A percentile compares a stretch with the other conserved stretches of the same genome.
Conservation (phyloP, 1,140 invertebrate genomes). For the Gonatopus flavifemur region DNA sequence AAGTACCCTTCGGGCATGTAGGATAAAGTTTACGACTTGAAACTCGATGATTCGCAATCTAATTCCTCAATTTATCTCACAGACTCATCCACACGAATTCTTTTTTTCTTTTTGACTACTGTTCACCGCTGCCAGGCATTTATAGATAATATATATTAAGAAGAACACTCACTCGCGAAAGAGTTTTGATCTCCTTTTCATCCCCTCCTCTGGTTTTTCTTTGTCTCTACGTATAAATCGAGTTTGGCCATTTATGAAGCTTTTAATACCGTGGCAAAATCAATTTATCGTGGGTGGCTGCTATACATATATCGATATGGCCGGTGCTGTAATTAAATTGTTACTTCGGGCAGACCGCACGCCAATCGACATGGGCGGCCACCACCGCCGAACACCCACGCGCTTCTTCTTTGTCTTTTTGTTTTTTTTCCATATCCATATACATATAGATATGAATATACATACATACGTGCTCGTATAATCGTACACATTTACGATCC, state of each 20-base stretch:
- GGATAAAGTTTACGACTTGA: background rate
- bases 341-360: conserved; percentile 55
- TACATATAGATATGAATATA: no score
- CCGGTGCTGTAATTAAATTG: conserved; percentile 58
- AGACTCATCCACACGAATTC: no score
- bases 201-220: conserved; percentile 15
- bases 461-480: conserved; percentile 2
- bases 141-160: no score
- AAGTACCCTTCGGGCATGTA: conserved; percentile 40
- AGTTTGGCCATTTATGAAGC: conserved; percentile 34
- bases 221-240: conserved; percentile 49
- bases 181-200: background rate
- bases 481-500: conserved; percentile 31
- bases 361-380: conserved; percentile 59
- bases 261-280: conserved; percentile 58
- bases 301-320: conserved; percentile 53
- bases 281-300: conserved; percentile 59
- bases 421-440: no score
- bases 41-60: background rate
- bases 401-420: conserved; percentile 25
- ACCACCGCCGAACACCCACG: conserved; percentile 56
- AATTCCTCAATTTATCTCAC: no score
- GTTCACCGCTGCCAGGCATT: conserved; percentile 48
- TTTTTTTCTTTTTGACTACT: conserved; percentile 49
- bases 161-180: background rate